phyloP scores from a whole-genome alignment of 2,888 invertebrate genomes.

The Osedax frankpressi region DNA sequence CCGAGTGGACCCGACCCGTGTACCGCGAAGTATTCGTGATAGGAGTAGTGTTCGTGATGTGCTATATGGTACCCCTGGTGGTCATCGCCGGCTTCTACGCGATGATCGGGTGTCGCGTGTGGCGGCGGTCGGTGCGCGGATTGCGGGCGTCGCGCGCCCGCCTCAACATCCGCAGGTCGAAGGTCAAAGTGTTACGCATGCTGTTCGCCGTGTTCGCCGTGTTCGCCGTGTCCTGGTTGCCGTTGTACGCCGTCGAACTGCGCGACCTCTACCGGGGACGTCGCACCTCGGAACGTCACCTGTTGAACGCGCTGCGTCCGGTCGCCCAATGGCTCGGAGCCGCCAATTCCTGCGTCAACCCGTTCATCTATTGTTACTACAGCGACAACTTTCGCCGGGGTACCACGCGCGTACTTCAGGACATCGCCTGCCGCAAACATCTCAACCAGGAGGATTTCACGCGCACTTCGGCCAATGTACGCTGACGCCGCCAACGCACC shows the following conservation, averaged over 20 bases:
- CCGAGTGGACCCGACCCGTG: conserved; percentile 5
- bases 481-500: too few species aligned
- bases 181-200: conserved; percentile 25
- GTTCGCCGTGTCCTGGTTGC: conserved; percentile 25
- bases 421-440: background rate
- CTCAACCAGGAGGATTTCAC: background rate
- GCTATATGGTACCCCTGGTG: conserved; percentile 24
- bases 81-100: conserved; percentile 24
- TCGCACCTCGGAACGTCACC: background rate
- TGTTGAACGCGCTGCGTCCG: conserved; percentile 4
- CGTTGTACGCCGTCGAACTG: conserved; percentile 22
- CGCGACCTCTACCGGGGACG: conserved; percentile 20
- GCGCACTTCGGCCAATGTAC: background rate
- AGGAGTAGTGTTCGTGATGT: conserved; percentile 23
- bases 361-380: conserved; percentile 25
- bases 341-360: conserved; percentile 24
- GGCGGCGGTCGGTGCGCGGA: conserved; percentile 23
- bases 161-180: conserved; percentile 23
- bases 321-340: conserved; percentile 25
- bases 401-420: background rate
- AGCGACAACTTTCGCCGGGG: conserved; percentile 69
- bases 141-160: conserved; percentile 22
- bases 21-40: conserved; percentile 17
- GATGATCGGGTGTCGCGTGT: conserved; percentile 23
- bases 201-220: conserved; percentile 22